phyloP scores from a whole-genome alignment of 2,888 invertebrate genomes.

The Nipponacmea schrenckii region DNA sequence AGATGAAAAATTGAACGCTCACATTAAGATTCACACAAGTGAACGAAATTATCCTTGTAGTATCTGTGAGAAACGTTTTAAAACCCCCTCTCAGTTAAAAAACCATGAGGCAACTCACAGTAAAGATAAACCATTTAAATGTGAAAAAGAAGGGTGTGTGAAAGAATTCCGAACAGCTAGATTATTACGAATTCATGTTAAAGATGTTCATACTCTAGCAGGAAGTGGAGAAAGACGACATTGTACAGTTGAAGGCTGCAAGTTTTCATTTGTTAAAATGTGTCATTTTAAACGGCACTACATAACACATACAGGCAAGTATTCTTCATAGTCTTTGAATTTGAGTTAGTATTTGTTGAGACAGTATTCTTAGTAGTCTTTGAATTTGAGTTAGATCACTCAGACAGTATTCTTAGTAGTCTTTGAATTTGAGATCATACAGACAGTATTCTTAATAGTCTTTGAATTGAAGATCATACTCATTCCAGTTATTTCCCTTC shows the following conservation, averaged over 20 bases:
- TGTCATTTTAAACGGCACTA: constrained; percentile 63
- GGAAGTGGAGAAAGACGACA: constrained; percentile 43
- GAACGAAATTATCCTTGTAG: constrained; percentile 55
- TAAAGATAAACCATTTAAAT: constrained; percentile 50
- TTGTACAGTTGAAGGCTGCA: constrained; percentile 60
- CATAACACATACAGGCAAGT: constrained; percentile 63
- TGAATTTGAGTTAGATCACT: too few relatives aligned
- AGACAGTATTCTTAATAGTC: too few relatives aligned
- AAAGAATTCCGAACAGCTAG: constrained; percentile 57
- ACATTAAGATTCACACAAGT: constrained; percentile 55
- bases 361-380: too few relatives aligned
- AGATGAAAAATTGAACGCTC: constrained; percentile 57
- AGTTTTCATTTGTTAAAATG: constrained; percentile 62
- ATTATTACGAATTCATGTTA: constrained; percentile 55
- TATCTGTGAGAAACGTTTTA: constrained; percentile 60
- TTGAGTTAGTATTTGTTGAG: neutral
- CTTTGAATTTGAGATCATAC: too few relatives aligned
- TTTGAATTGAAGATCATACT: too few relatives aligned
- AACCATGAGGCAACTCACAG: constrained; percentile 58
- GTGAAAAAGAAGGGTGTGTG: constrained; percentile 59
- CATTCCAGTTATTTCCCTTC: too few relatives aligned
- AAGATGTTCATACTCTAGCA: constrained; percentile 56
- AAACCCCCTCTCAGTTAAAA: constrained; percentile 53
- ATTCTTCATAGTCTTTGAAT: neutral
- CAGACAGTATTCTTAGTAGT: too few relatives aligned